Evolutionary conservation across 2,797 vertebrate genomes (phyloP), one percentile per base, ranked within the genome.

Genomic region (Pteronotus mesoamericanus): DNA sequence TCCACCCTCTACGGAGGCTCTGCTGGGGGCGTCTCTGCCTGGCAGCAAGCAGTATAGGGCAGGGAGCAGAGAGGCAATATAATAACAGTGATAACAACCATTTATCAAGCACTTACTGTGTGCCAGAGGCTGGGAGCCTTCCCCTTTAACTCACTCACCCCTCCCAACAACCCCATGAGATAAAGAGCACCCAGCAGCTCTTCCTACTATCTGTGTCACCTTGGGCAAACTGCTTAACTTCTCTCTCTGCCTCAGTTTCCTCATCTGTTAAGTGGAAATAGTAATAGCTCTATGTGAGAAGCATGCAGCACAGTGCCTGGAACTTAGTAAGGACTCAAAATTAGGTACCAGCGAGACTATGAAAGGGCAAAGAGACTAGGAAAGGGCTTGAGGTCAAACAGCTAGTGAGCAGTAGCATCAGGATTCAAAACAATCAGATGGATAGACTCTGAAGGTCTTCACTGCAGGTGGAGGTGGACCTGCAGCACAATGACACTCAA

Each of bases 201-300:
- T 37, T 51, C 24, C 39, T 2, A 37, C 22, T 42, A 5, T 42
- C 34, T 32, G 26, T 0, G 37, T 29, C 3, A 46, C 10, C 68
- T 21, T 37, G 39, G 39, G 59, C 34, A 26, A 22, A 11, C 16
- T 9, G 14, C 59, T 69, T 53, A 2, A 1, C 44, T 5, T 29
- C 26, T 6, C 24, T 57, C 21, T 29, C 34, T 78, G 94, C 51
- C 92, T 96, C 74, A 24, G 85, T 89, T 39, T 91, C 39, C 59
- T 59, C 26, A 18, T 69, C 72, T 83, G 64, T 72, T 57, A 72
- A 88, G 48, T 4, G 4, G n/a, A 57, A 44, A 5, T 72, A 48
- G 48, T 19, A 42, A 53, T 3, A 48, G 34, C 39, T 26, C 0
- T 4, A 11, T 2, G 9, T 3, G 26, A 26, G 32, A 85, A 90